Conservation (phyloP, 2,797 vertebrate genomes). For the Chelon auratus region DNA sequence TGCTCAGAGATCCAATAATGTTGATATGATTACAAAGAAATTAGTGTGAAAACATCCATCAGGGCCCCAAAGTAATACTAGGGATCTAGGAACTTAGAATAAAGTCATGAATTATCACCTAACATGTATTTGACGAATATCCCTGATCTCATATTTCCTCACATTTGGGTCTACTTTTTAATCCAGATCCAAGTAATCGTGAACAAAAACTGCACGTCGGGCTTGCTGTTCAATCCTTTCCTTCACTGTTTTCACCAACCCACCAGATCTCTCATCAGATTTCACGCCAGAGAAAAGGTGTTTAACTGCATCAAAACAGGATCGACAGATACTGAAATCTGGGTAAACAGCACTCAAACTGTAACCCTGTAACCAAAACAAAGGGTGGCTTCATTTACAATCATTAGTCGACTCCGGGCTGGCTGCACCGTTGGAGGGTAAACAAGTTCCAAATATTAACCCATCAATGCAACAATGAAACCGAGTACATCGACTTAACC, state of each 20-base stretch:
- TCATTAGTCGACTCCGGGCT: slow-evolving; percentile 34
- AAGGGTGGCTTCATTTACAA: slow-evolving; percentile 39
- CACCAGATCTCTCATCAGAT: slow-evolving; percentile 36
- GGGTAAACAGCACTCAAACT: slow-evolving; percentile 35
- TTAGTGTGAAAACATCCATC: background rate
- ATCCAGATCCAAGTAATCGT: background rate
- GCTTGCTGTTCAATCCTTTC: background rate
- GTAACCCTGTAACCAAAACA: slow-evolving; percentile 39
- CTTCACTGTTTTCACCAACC: background rate
- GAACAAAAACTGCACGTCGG: background rate
- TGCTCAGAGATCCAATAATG: background rate
- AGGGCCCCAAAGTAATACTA: background rate
- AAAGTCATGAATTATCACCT: background rate
- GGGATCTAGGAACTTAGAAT: background rate
- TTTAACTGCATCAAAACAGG: slow-evolving; percentile 62
- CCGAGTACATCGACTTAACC: background rate
- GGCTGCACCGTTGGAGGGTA: slow-evolving; percentile 30
- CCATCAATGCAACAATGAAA: slow-evolving; percentile 32
- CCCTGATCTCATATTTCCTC: background rate
- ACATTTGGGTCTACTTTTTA: background rate
- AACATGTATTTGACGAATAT: background rate
- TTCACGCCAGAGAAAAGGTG: slow-evolving; percentile 48
- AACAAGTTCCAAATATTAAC: slow-evolving; percentile 42
- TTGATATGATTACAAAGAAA: background rate
- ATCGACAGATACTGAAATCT: slow-evolving; percentile 59